These are phyloP conservation scores for Malurus splendens DNA, from an alignment of 2,797 vertebrate genomes.

Conservation along the genomic window DNA sequence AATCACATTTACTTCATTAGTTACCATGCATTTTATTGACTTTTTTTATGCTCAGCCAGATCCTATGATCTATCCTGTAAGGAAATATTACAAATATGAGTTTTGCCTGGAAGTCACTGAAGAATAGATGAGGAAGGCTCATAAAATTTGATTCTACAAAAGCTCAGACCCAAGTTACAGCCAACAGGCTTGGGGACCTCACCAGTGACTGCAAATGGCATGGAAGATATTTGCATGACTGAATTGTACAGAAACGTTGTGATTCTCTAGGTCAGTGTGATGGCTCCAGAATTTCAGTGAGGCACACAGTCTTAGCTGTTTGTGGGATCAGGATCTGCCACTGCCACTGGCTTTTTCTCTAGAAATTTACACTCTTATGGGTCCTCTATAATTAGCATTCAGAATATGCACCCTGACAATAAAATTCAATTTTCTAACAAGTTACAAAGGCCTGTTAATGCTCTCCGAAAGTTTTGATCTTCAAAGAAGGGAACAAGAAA, in stretches of 20 bases:
- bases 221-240: background rate
- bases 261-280: background rate
- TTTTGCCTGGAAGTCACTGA: background rate
- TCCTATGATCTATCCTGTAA: background rate
- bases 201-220: fast-evolving
- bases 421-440: background rate
- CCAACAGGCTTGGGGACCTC: background rate
- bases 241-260: background rate
- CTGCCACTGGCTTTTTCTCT: background rate
- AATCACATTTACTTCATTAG: background rate
- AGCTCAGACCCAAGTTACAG: background rate
- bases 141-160: background rate
- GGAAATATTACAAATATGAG: background rate
- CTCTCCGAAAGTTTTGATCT: background rate
- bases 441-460: background rate
- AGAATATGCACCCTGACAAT: background rate
- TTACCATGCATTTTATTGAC: background rate
- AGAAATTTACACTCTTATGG: background rate
- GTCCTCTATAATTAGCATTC: background rate
- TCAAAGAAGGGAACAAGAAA: background rate
- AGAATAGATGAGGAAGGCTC: background rate
- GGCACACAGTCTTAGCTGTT: background rate
- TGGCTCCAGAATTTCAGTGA: background rate
- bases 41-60: background rate
- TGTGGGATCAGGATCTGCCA: background rate